Evolutionary conservation across 2,797 vertebrate species (phyloP).

Genomic region (Alcedo atthis): DNA sequence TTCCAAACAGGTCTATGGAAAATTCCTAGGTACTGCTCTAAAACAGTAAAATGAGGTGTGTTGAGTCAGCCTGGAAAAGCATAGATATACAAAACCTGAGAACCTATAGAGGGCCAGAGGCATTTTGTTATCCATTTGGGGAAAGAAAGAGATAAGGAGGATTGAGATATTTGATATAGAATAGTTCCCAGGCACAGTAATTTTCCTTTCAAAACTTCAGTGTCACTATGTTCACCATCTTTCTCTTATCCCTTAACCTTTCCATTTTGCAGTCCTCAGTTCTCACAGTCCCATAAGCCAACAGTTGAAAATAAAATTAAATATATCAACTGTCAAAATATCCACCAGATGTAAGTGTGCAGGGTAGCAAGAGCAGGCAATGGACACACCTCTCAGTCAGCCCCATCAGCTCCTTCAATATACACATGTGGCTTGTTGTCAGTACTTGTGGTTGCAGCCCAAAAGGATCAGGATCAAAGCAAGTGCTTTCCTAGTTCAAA

Average conservation of each 20-base stretch:
- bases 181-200: slow-evolving; percentile 20
- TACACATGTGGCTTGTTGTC: slow-evolving; percentile 66
- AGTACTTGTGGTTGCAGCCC: slow-evolving; percentile 64
- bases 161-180: slow-evolving; percentile 25
- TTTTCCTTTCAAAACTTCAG: slow-evolving; percentile 39
- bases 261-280: neutral
- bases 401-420: slow-evolving; percentile 24
- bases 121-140: slow-evolving; percentile 33
- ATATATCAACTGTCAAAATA: neutral
- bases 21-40: slow-evolving; percentile 58
- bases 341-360: neutral
- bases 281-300: neutral
- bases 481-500: slow-evolving; percentile 68
- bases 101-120: slow-evolving; percentile 34
- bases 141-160: slow-evolving; percentile 42
- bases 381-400: slow-evolving; percentile 35
- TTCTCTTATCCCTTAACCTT: neutral
- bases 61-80: slow-evolving; percentile 27
- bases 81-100: slow-evolving; percentile 10
- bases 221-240: neutral
- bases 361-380: neutral
- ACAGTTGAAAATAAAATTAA: neutral
- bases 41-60: slow-evolving; percentile 49
- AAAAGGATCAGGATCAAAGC: slow-evolving; percentile 71
- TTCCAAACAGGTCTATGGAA: slow-evolving; percentile 62